Evolutionary conservation across 1,140 invertebrate species (phyloP), one percentile per base, ranked within the genome.

Genomic region (Bactericera cockerelli): DNA sequence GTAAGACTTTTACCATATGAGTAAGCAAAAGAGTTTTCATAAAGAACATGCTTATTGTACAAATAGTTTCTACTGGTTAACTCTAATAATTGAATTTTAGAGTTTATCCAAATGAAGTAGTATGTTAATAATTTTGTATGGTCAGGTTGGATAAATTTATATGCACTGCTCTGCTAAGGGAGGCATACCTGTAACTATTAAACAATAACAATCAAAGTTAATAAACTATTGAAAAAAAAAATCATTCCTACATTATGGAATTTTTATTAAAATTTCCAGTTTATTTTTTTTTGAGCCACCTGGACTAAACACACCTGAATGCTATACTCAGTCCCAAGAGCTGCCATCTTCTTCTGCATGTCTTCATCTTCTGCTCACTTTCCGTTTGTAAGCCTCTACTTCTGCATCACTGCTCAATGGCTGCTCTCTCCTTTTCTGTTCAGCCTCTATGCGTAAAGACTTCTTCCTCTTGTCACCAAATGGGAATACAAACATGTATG

Each of bases 401-500:
- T 26, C 16, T 11, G 14, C 11, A 24, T 16, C 22, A n/a, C n/a
- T n/a, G 8, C 31, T 54, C 33, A 6, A 60, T 16, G 21, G 22
- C n/a, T 25, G 26, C 25, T n/a, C 13, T 49, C 60, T 57, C 10
- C 57, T 22, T 56, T 24, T 55, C 49, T 8, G 11, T 22, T 49
- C 42, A 6, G 19, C 4, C 4, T 49, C 42, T 10, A 49, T 49
- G 8, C 42, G 42, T 4, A 49, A 4, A 6, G 42, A 49, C 42
- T 49, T 49, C 22, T 49, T 49, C 19, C 42, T 49, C 22, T 49
- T 49, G 42, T 49, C 16, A 19, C 11, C 54, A 25, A 36, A 38
- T 10, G 26, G 36, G 31, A 26, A 55, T 16, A 33, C 36, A 55
- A 64, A 63, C 2, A 61, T 21, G 6, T 63, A 66, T 68, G 65